Conservation (phyloP, 2,113 vertebrate species). For the Zosterops pallidus region DNA sequence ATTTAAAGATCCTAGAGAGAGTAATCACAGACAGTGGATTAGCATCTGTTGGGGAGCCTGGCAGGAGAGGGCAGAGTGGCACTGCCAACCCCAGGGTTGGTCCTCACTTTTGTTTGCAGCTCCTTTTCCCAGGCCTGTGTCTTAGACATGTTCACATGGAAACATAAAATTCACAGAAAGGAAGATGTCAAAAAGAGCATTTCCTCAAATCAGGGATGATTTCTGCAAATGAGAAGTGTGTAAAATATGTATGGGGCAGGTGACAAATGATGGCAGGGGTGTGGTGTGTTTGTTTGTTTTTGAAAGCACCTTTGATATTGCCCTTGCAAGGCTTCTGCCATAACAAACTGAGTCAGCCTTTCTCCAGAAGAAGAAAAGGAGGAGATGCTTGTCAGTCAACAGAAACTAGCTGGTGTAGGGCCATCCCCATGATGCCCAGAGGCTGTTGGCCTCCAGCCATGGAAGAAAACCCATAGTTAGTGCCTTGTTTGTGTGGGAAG, state of each 20-base stretch:
- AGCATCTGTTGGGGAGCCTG: not conserved
- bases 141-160: not conserved
- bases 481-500: not conserved
- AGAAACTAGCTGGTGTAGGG: not conserved
- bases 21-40: constrained; percentile 27
- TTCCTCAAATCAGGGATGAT: not conserved
- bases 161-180: not conserved
- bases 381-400: not conserved
- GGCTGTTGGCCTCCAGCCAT: not conserved
- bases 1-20: constrained; percentile 41
- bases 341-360: not conserved
- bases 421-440: not conserved
- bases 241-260: not conserved
- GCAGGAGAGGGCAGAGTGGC: not conserved
- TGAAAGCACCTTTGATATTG: not conserved
- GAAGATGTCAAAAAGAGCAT: accelerated
- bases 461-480: not conserved
- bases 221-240: not conserved
- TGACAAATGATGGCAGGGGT: not conserved
- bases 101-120: not conserved
- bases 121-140: not conserved
- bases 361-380: not conserved
- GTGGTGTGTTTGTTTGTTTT: not conserved
- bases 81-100: not conserved
- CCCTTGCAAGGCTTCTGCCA: not conserved